Conservation (phyloP, 2,113 vertebrate genomes). For the Rhinopomastus cyanomelas region DNA sequence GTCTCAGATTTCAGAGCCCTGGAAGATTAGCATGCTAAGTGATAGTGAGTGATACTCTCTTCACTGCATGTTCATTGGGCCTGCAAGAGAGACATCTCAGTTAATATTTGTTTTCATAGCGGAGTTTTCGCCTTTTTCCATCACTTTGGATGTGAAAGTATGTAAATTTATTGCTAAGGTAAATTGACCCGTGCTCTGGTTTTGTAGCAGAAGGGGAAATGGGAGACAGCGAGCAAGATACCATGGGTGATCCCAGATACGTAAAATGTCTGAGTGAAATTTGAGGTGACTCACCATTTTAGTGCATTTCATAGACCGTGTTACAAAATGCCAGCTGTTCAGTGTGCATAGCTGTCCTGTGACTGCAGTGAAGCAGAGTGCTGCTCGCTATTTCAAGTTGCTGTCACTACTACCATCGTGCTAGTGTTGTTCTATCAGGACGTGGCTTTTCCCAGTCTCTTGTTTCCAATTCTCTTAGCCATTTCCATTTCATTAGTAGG, state of each 20-base stretch:
- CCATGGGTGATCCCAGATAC: background rate
- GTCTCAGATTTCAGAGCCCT: conserved; percentile 13
- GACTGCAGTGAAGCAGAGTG: background rate
- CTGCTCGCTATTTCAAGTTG: background rate
- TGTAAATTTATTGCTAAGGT: background rate
- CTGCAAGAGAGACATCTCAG: background rate
- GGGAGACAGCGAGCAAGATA: background rate
- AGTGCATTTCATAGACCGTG: background rate
- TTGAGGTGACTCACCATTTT: background rate
- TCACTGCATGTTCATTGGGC: rapidly evolving
- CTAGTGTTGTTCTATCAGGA: background rate
- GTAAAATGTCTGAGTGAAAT: background rate
- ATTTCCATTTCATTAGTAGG: background rate
- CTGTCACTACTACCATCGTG: background rate
- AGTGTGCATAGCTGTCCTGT: background rate
- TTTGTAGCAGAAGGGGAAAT: background rate
- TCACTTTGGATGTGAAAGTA: background rate
- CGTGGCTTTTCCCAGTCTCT: background rate
- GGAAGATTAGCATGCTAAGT: background rate
- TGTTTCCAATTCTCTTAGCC: background rate
- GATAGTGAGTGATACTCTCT: background rate
- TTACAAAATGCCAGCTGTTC: background rate
- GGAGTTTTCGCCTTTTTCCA: background rate
- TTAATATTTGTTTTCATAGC: background rate
- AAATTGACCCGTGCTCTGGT: background rate